Base-by-base conservation (phyloP, 2,888 invertebrate species). In the Eristalis pertinax region DNA sequence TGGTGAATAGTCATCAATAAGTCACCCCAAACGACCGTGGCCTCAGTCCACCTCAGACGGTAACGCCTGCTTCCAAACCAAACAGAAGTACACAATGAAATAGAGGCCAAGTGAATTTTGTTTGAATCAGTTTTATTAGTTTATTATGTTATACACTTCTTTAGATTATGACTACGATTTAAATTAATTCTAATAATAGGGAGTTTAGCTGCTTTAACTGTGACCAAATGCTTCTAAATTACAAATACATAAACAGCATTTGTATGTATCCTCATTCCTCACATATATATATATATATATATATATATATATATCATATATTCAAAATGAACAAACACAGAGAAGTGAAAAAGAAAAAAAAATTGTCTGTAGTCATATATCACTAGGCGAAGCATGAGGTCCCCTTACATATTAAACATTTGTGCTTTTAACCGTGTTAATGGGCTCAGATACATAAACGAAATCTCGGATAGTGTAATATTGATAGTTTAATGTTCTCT, bases 161-260 rank as follows among this genome's bases (percentile, higher is more conserved):
- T 88, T 88, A 88, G 80, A 81, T 84, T 88, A 88, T 84, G 84
- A 88, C 88, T 88, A 88, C 80, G 43, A 74, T 88, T 88, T 77
- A 80, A 88, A 84, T 88, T 74, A 88, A 76, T 80, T 76, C 79
- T 87, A 87, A 87, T 84, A 80, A 79, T 84, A 76, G 80, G 79
- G 87, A 84, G 79, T 80, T 84, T 74, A 84, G 83, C 87, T 50
- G 50, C 50, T 50, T 50, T 50, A 75, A 76, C 70, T 79, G 50
- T 58, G 43, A 65, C 73, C 74, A 81, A 83, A 83, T 84, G 84
- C 84, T 75, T 84, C 76, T 76, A 58, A 62, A 64, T 87, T 64
- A 78, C 64, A 85, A 82, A 81, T 58, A 81, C 77, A 50, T 68
- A 43, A 63, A 68, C 19, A 43, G 76, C 60, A 73, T 77, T 76